These are phyloP conservation scores for Cladopsammia gracilis DNA, from an alignment of 64 coral and sea anemone genomes.

Conservation along the genomic window DNA sequence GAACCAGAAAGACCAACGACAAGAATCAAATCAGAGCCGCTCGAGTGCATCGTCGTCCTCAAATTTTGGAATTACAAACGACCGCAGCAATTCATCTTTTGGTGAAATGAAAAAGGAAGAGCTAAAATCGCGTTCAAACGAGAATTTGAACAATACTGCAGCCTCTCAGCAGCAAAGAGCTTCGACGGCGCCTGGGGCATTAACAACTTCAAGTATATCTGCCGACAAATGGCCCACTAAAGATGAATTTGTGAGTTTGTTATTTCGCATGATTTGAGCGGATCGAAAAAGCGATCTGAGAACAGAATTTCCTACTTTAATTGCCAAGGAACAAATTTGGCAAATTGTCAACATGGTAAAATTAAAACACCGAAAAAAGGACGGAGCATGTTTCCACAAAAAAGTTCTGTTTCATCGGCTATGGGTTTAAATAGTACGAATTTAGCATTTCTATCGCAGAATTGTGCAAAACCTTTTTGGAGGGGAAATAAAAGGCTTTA, in stretches of 20 bases:
- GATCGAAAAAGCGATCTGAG: neutral
- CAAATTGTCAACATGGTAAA: too few relatives aligned
- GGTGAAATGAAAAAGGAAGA: neutral
- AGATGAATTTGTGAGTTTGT: constrained; percentile 55
- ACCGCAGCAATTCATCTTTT: neutral
- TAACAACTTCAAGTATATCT: neutral
- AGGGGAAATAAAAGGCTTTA: too few relatives aligned
- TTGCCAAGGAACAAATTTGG: too few relatives aligned
- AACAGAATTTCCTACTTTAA: too few relatives aligned
- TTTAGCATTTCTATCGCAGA: too few relatives aligned
- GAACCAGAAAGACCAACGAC: constrained; percentile 2
- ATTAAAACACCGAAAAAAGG: too few relatives aligned
- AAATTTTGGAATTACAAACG: neutral
- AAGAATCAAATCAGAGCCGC: neutral
- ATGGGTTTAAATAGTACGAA: too few relatives aligned
- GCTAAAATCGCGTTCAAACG: neutral
- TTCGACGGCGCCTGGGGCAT: neutral
- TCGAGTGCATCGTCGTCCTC: neutral
- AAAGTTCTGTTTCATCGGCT: too few relatives aligned
- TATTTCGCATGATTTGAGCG: constrained; percentile 59
- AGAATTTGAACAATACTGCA: neutral
- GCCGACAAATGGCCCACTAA: constrained; percentile 44
- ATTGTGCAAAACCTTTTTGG: too few relatives aligned
- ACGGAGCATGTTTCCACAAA: too few relatives aligned
- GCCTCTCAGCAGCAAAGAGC: neutral